Percentiles rank a stretch among this genome's conserved stretches.
Conservation (phyloP, 1,140 invertebrate genomes). For the Monomorium pharaonis region DNA sequence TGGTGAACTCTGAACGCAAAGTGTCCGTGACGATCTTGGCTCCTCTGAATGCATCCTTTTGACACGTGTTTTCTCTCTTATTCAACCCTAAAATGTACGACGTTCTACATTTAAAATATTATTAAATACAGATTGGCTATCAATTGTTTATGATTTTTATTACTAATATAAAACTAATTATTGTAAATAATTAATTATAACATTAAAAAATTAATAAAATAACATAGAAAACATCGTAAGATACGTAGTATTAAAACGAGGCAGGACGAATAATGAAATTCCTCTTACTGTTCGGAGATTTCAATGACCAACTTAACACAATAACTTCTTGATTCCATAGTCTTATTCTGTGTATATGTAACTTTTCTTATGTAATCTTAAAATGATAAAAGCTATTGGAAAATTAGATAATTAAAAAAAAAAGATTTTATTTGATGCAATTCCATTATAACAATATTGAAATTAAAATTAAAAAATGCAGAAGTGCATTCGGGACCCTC, state of each 20-base stretch:
- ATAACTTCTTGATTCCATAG: neutral
- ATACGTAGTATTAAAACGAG: neutral
- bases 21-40: constrained; percentile 27
- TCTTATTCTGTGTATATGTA: neutral
- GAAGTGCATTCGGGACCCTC: neutral
- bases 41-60: constrained; percentile 28
- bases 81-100: constrained; percentile 57
- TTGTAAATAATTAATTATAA: too few species aligned
- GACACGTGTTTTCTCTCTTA: constrained; percentile 25
- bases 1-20: constrained; percentile 23
- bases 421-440: neutral
- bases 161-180: too few species aligned
- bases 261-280: neutral
- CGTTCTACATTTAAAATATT: constrained; percentile 8
- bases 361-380: neutral
- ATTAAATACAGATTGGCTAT: neutral
- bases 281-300: constrained; percentile 48
- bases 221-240: neutral
- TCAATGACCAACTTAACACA: constrained; percentile 56
- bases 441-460: neutral
- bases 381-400: neutral
- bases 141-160: neutral
- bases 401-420: neutral
- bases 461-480: neutral
- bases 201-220: neutral